Conservation (phyloP, 2,797 vertebrate genomes). For the Cyprinella venusta region DNA sequence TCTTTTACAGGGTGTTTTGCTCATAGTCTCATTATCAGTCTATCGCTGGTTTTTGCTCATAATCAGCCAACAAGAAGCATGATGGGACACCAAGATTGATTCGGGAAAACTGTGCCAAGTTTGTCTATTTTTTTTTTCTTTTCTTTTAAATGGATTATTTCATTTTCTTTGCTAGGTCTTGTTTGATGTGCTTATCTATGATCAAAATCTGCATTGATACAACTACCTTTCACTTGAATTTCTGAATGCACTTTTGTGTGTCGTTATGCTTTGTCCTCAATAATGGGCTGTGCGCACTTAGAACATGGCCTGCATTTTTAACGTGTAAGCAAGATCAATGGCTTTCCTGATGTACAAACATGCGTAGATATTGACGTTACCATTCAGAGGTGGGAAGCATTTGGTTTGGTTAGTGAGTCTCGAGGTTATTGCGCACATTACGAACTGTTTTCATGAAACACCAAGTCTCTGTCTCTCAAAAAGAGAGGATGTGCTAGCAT, state of each 20-base stretch:
- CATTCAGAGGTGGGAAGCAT: conserved; percentile 35
- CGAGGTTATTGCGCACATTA: conserved; percentile 22
- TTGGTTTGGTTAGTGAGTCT: conserved; percentile 15
- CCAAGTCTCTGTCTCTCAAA: conserved; percentile 17
- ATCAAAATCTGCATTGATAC: conserved; percentile 68
- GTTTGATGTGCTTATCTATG: conserved; percentile 51
- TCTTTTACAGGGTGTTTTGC: conserved; percentile 80
- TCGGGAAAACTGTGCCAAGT: conserved; percentile 83
- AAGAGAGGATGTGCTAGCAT: background rate
- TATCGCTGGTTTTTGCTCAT: conserved; percentile 38
- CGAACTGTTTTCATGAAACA: conserved; percentile 11
- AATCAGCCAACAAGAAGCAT: conserved; percentile 17
- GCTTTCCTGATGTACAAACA: conserved; percentile 60
- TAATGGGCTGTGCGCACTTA: conserved; percentile 67
- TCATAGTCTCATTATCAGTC: conserved; percentile 65
- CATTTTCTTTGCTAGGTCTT: conserved; percentile 64
- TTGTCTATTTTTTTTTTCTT: conserved; percentile 69
- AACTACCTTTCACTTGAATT: conserved; percentile 18
- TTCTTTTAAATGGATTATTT: conserved; percentile 59
- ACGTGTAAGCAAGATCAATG: conserved; percentile 79
- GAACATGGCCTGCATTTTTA: conserved; percentile 72
- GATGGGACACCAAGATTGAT: conserved; percentile 57
- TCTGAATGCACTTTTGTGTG: conserved; percentile 67
- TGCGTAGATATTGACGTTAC: conserved; percentile 29
- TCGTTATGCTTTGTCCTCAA: conserved; percentile 63